phyloP scores from a whole-genome alignment of 2,113 vertebrate genomes.

The Callipepla squamata region DNA sequence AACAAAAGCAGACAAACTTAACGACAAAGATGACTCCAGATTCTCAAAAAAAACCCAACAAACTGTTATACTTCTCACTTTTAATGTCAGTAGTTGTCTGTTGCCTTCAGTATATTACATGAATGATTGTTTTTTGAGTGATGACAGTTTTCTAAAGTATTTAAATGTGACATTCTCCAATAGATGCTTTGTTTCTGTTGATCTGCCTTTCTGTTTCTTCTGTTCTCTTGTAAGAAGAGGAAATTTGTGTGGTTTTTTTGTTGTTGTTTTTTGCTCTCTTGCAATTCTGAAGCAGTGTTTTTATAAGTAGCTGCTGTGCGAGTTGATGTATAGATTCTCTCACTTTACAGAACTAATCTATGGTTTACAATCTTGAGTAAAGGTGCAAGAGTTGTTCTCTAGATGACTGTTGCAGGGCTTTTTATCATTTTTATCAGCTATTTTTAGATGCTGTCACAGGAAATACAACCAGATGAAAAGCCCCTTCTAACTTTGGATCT shows the following conservation, averaged over 20 bases:
- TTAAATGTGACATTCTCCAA: not conserved
- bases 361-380: not conserved
- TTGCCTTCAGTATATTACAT: not conserved
- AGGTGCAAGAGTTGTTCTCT: not conserved
- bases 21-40: not conserved
- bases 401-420: not conserved
- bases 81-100: not conserved
- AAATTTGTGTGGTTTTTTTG: not conserved
- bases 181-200: constrained; percentile 25
- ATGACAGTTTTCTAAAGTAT: constrained; percentile 18
- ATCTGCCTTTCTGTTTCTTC: constrained; percentile 42
- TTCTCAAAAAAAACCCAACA: not conserved
- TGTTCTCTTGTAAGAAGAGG: not conserved
- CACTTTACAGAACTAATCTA: not conserved
- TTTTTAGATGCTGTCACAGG: not conserved
- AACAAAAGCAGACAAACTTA: not conserved
- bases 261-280: not conserved
- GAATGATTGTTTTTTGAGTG: not conserved
- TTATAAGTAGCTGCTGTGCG: not conserved
- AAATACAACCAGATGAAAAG: not conserved
- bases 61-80: not conserved
- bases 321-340: not conserved
- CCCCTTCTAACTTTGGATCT: not conserved
- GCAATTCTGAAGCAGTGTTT: not conserved
- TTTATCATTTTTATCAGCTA: not conserved